Evolutionary conservation across 2,113 vertebrate genomes (phyloP).

Genomic region (Zosterops japonicus): DNA sequence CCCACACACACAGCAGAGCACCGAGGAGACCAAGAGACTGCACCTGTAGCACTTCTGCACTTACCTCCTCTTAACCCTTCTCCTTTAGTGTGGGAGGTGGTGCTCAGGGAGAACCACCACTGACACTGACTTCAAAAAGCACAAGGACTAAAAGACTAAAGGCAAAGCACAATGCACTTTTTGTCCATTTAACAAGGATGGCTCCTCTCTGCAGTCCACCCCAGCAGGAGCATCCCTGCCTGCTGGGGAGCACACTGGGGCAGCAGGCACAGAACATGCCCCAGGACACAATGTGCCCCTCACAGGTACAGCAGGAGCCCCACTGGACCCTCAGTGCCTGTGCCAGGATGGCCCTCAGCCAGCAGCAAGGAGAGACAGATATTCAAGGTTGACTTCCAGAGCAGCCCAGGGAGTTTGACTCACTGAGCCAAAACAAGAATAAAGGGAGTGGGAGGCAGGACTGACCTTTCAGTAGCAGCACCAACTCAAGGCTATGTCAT

Average conservation of each 20-base stretch:
- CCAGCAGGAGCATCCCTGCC: not conserved
- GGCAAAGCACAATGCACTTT: not conserved
- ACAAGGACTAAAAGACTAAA: not conserved
- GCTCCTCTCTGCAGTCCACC: not conserved
- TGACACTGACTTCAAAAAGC: not conserved
- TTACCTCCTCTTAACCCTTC: not conserved
- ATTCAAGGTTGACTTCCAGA: not conserved
- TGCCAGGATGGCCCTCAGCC: rapidly evolving
- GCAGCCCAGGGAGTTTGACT: not conserved
- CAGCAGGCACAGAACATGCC: not conserved
- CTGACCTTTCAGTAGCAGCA: not conserved
- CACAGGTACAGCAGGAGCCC: not conserved
- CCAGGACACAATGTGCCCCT: not conserved
- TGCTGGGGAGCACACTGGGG: not conserved
- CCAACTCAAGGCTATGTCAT: not conserved
- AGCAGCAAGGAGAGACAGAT: not conserved
- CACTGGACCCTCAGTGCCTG: not conserved
- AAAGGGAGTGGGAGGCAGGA: not conserved
- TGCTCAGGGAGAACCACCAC: not conserved
- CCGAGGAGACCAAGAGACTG: not conserved
- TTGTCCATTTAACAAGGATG: not conserved
- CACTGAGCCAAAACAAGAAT: not conserved
- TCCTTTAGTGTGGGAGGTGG: not conserved
- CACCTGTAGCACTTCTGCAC: not conserved
- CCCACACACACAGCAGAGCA: not conserved